Base-by-base conservation (phyloP, 2,888 invertebrate genomes). In the Meiosimyza platycephala region DNA sequence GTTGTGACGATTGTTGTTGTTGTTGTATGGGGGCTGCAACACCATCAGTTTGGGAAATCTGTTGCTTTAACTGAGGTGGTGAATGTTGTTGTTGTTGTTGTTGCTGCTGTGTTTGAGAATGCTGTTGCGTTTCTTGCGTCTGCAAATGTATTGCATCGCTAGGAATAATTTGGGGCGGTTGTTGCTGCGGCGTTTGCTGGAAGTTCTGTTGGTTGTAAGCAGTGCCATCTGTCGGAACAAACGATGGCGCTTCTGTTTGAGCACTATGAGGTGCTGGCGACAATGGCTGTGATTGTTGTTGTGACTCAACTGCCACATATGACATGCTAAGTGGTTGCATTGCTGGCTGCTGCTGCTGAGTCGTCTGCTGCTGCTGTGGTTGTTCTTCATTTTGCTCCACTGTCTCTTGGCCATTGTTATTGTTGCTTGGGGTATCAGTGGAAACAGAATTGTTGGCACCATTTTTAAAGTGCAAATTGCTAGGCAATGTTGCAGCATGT, bases 21-120 rank as follows among this genome's bases (percentile, higher is more conserved):
- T 78, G 80, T 52, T 50, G 72, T 16, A 66, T 54, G 50, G 76
- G 72, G 16, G 73, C 73, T 64, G 75, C 77, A 71, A 80, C 78
- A 12, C 86, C 81, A 79, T 85, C 86, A 16, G 85, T 84, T 79
- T 85, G 85, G 50, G 85, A 83, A 65, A 81, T 89, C 51, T 80
- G 77, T 75, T 79, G 81, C 22, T 76, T 71, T 12, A 72, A 66
- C 68, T 76, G 76, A 9, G 74, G 76, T 74, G 74, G 79, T n/a
- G 74, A 77, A 72, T 77, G 68, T 50, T 76, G 77, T 66, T 76
- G 77, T 66, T 73, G 77, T 52, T 77, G 79, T 33, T 73, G 77
- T 52, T 77, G 79, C 33, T 57, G 72, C 18, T 65, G 68, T 69
- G 72, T 72, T 28, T 28, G 28, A 28, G 28, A 28, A 28, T 28